These are phyloP conservation scores for Grallaria varia DNA, from an alignment of 2,113 vertebrate genomes.

Conservation along the genomic window DNA sequence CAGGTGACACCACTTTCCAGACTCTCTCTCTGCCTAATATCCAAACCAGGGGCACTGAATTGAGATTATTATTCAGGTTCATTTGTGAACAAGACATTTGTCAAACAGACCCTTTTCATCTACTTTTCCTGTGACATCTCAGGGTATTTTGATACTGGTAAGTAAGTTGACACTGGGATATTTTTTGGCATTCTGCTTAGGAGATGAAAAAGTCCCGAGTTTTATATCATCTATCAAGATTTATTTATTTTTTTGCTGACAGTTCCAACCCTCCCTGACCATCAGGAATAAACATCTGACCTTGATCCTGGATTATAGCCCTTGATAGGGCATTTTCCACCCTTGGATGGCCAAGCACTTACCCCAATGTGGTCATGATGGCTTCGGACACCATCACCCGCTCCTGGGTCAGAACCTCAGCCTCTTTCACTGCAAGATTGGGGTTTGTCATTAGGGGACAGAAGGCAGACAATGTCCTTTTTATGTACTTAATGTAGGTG, in stretches of 20 bases:
- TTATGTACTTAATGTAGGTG: neutral
- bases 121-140: neutral
- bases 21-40: neutral
- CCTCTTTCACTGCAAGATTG: constrained; percentile 70
- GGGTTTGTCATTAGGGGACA: neutral
- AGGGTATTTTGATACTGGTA: neutral
- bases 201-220: neutral
- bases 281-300: neutral
- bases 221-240: no score
- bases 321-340: neutral
- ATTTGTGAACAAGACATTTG: neutral
- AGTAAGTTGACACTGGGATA: neutral
- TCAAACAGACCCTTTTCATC: neutral
- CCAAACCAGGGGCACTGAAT: neutral
- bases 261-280: neutral
- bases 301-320: no score
- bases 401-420: constrained; percentile 65
- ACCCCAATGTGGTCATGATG: constrained; percentile 66
- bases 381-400: constrained; percentile 68
- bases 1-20: neutral
- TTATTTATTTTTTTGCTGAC: neutral
- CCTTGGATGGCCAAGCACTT: neutral
- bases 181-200: neutral
- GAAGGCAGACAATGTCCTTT: neutral
- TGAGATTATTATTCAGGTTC: neutral